These are phyloP conservation scores for Chironomus striatipennis DNA, from an alignment of 1,140 invertebrate species.

Conservation along the genomic window DNA sequence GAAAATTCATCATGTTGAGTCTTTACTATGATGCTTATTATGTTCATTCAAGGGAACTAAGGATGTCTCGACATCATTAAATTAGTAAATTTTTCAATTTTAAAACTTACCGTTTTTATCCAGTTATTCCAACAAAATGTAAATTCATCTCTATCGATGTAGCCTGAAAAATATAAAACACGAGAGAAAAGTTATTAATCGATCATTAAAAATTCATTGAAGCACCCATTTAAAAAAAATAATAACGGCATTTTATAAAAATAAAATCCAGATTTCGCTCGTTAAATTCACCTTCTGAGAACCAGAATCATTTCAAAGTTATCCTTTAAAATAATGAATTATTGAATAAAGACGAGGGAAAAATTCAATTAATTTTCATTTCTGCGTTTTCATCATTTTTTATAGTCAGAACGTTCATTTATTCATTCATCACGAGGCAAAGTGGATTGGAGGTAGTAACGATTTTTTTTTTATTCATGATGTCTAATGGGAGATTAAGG, in stretches of 20 bases:
- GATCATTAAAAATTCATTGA: too few species aligned
- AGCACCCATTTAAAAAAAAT: too few species aligned
- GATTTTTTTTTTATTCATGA: not conserved
- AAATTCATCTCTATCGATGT: slow-evolving; percentile 76
- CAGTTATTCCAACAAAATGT: slow-evolving; percentile 72
- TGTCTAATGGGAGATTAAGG: not conserved
- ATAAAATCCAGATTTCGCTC: too few species aligned
- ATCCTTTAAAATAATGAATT: not conserved
- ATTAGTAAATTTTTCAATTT: not conserved
- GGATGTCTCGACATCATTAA: too few species aligned
- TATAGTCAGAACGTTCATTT: not conserved
- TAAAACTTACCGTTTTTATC: slow-evolving; percentile 65
- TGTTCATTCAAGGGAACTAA: too few species aligned
- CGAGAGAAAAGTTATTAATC: too few species aligned
- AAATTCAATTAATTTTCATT: slow-evolving; percentile 9
- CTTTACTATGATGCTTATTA: too few species aligned
- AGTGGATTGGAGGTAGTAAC: not conserved
- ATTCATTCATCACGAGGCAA: not conserved
- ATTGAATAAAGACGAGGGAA: not conserved
- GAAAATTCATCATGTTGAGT: too few species aligned
- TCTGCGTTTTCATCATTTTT: not conserved
- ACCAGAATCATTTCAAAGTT: too few species aligned
- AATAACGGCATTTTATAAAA: too few species aligned
- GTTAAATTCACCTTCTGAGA: too few species aligned
- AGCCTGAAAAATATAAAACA: slow-evolving; percentile 29